A percentile compares a stretch with the other conserved stretches of the same genome.
Conservation (phyloP, 2,797 vertebrate genomes). For the Catamblyrhynchus diadema region DNA sequence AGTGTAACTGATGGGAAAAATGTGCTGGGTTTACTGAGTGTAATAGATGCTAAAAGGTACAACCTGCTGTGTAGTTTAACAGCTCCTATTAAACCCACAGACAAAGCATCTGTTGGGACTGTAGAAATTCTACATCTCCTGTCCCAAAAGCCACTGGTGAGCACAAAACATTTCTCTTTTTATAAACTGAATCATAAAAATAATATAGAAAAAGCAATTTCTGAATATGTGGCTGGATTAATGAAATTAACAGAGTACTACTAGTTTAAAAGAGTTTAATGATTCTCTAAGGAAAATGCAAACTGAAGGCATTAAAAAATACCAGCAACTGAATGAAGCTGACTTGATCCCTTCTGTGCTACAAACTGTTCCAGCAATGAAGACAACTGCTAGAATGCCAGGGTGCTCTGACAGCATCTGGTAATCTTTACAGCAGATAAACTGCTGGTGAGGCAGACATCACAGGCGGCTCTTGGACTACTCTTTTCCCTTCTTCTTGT, state of each 20-base stretch:
- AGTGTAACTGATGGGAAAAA: constrained; percentile 60
- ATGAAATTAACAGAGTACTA: constrained; percentile 46
- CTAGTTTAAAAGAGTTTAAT: not conserved
- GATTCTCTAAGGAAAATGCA: not conserved
- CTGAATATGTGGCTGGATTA: constrained; percentile 7
- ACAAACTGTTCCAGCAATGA: constrained; percentile 2
- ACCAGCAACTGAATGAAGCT: not conserved
- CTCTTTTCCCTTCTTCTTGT: not conserved
- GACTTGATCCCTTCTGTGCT: constrained; percentile 7
- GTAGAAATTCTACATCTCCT: not conserved
- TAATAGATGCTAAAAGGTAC: constrained; percentile 58
- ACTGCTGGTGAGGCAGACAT: not conserved
- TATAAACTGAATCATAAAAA: constrained; percentile 9
- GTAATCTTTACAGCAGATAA: constrained; percentile 15
- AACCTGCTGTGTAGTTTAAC: constrained; percentile 57
- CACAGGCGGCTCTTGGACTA: not conserved
- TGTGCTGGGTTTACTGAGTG: constrained; percentile 45
- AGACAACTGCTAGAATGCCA: not conserved
- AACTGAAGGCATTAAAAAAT: constrained; percentile 5
- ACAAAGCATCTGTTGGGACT: constrained; percentile 31
- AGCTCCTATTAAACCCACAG: constrained; percentile 44
- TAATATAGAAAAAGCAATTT: not conserved
- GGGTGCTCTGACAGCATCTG: not conserved
- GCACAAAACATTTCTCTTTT: not conserved
- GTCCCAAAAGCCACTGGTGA: not conserved